phyloP scores from a whole-genome alignment of 2,888 invertebrate genomes.

The Aspidiotus rigidus region DNA sequence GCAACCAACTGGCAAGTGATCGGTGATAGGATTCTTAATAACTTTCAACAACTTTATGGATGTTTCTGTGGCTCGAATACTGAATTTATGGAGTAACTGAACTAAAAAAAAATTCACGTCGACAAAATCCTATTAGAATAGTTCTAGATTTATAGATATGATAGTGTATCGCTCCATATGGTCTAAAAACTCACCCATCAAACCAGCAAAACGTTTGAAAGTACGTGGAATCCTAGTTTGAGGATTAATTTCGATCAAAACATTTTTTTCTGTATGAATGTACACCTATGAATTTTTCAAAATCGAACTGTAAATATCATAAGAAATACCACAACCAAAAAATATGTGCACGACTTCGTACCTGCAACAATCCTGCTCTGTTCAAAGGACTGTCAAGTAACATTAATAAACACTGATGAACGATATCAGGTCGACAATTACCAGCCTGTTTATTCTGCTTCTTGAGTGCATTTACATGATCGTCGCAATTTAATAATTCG shows the following conservation, averaged over 20 bases:
- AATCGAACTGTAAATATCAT: background rate
- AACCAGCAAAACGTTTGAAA: slow-evolving; percentile 90
- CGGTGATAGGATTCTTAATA: slow-evolving; percentile 90
- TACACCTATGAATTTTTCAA: slow-evolving; percentile 53
- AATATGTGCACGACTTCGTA: slow-evolving; percentile 37
- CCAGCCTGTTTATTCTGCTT: slow-evolving; percentile 81
- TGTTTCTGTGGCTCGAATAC: slow-evolving; percentile 81
- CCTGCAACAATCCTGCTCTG: slow-evolving; percentile 86
- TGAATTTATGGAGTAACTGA: slow-evolving; percentile 89
- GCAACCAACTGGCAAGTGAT: slow-evolving; percentile 90
- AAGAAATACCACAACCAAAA: background rate
- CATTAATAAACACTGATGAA: slow-evolving; percentile 96
- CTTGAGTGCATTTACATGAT: slow-evolving; percentile 72
- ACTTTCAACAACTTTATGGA: slow-evolving; percentile 85
- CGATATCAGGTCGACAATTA: slow-evolving; percentile 88
- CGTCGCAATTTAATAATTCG: slow-evolving; percentile 88
- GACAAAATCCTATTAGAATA: background rate
- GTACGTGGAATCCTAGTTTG: slow-evolving; percentile 95
- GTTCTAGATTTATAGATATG: too few species aligned
- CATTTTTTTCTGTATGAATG: slow-evolving; percentile 81
- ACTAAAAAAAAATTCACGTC: slow-evolving; percentile 51
- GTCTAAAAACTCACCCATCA: slow-evolving; percentile 66
- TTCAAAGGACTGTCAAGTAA: slow-evolving; percentile 95
- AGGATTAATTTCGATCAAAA: slow-evolving; percentile 89
- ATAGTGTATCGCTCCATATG: background rate